Conservation (phyloP, 2,113 vertebrate species). For the Corythornis cristatus region DNA sequence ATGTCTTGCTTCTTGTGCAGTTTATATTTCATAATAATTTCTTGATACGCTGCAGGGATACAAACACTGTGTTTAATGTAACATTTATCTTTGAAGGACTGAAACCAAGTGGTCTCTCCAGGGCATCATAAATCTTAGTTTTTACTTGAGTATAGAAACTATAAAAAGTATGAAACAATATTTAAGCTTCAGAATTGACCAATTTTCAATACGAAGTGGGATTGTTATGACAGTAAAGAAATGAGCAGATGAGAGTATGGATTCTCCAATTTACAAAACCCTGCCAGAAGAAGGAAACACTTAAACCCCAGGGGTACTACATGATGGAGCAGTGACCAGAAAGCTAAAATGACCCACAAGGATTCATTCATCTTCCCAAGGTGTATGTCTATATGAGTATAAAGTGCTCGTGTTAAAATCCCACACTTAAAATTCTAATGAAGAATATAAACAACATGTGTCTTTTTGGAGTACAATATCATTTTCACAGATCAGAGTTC, state of each 20-base stretch:
- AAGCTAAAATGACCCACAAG: slow-evolving; percentile 34
- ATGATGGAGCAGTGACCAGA: slow-evolving; percentile 46
- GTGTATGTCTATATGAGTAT: background rate
- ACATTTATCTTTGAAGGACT: slow-evolving; percentile 75
- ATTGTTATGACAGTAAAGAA: slow-evolving; percentile 75
- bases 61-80: slow-evolving; percentile 65
- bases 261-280: slow-evolving; percentile 58
- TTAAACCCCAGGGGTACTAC: background rate
- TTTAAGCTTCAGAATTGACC: slow-evolving; percentile 75
- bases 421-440: slow-evolving; percentile 18
- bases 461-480: background rate
- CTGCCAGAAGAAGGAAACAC: slow-evolving; percentile 24
- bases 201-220: slow-evolving; percentile 73
- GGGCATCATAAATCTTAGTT: slow-evolving; percentile 76
- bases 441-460: background rate
- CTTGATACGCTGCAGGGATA: slow-evolving; percentile 62
- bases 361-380: slow-evolving; percentile 1
- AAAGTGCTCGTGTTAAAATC: background rate
- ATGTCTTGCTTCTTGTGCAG: slow-evolving; percentile 38
- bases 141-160: slow-evolving; percentile 72
- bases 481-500: background rate
- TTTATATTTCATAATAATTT: slow-evolving; percentile 75
- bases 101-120: slow-evolving; percentile 67
- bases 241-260: slow-evolving; percentile 53
- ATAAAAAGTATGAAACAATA: slow-evolving; percentile 74